Evolutionary conservation across 2,888 invertebrate species (phyloP).

Genomic region (Stegana nigrithorax): DNA sequence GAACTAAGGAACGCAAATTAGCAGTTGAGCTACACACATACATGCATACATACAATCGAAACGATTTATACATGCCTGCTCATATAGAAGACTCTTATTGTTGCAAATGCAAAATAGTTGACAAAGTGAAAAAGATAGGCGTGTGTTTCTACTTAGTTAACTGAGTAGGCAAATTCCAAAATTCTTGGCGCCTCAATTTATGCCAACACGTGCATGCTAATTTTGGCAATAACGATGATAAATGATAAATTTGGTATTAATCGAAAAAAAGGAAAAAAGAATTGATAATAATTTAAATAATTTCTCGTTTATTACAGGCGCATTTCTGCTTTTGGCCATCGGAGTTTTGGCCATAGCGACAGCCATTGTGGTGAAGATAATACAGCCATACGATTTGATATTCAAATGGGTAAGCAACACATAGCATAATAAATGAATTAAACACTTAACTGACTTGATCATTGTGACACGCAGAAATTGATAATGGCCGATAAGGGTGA

Average conservation of each 20-base stretch:
- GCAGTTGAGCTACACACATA: too few species aligned
- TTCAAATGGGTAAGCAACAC: conserved; percentile 76
- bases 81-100: too few species aligned
- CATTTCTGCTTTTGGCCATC: conserved; percentile 77
- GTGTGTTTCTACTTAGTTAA: too few species aligned
- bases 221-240: neutral
- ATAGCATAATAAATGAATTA: conserved; percentile 28
- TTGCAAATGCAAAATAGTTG: too few species aligned
- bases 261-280: neutral
- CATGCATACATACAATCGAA: too few species aligned
- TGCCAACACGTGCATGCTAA: neutral
- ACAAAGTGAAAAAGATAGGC: too few species aligned
- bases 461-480: conserved; percentile 74
- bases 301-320: conserved; percentile 72
- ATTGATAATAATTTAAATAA: neutral
- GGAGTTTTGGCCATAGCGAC: conserved; percentile 76
- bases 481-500: conserved; percentile 80
- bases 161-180: too few species aligned
- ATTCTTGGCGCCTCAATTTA: too few species aligned
- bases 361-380: conserved; percentile 76
- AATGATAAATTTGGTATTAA: neutral
- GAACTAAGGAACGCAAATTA: too few species aligned
- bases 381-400: conserved; percentile 80
- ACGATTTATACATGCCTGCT: too few species aligned
- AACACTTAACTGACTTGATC: conserved; percentile 22